These are phyloP conservation scores for Ammospiza nelsoni DNA, from an alignment of 2,113 vertebrate species.

Conservation along the genomic window DNA sequence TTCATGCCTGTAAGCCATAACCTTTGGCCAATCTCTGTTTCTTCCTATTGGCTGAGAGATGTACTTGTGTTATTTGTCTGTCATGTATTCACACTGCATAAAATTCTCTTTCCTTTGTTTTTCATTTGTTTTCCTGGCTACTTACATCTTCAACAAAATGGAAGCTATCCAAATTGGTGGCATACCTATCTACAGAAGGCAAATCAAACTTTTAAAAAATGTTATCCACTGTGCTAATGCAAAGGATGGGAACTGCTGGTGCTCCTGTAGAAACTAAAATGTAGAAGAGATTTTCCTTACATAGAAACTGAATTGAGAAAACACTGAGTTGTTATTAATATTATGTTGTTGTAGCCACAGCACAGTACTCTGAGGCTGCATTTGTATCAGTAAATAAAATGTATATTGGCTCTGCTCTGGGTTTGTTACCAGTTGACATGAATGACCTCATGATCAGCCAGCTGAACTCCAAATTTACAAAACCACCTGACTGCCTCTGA, in stretches of 20 bases:
- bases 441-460: background rate
- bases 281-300: background rate
- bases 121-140: background rate
- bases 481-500: background rate
- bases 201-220: background rate
- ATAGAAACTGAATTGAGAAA: background rate
- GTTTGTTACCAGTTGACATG: background rate
- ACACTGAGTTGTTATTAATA: background rate
- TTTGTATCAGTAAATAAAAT: background rate
- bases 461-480: background rate
- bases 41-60: slow-evolving; percentile 29
- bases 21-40: slow-evolving; percentile 64
- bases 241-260: background rate
- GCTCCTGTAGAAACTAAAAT: background rate
- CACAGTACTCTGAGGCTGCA: background rate
- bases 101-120: background rate
- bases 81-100: slow-evolving; percentile 30
- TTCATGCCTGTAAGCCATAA: slow-evolving; percentile 67
- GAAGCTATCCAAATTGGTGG: background rate
- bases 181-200: background rate
- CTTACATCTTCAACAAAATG: background rate
- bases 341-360: background rate
- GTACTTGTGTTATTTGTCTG: background rate
- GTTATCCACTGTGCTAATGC: background rate
- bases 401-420: background rate